Evolutionary conservation across 2,888 invertebrate genomes (phyloP), one percentile per base, ranked within the genome.

Genomic region (Rhamphomyia laevipes): DNA sequence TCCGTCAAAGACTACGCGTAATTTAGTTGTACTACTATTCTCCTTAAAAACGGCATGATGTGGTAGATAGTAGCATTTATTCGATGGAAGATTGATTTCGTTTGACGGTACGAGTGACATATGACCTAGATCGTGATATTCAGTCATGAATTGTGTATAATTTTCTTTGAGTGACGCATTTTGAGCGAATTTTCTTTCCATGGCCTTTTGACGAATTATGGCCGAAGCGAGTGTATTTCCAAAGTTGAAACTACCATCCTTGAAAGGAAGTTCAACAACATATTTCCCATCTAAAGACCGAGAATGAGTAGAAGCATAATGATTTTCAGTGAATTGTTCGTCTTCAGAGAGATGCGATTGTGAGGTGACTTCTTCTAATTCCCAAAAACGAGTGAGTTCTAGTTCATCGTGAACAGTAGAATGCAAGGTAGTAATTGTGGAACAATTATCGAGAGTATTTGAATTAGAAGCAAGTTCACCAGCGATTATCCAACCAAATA

Each of bases 31-130:
- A 27, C 50, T 47, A 45, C 53, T 55, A 12, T 50, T 50, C 4
- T 54, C 46, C 38, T 53, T 55, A 1, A 54, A 43, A 2, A 55
- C 53, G 2, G 54, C 53, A 45, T 58, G 55, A 31, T 58, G 53
- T 10, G 55, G 46, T 12, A 55, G 42, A 23, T 56, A 58, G 23
- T 27, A 27, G 23, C 23, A 27, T 11, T 52, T 47, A 11, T 33
- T 30, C 15, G 33, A 37, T 6, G 31, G 45, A 10, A 46, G 43
- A 12, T 48, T 31, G 12, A 48, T 18, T 38, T 56, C 46, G 16
- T 43, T 7, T 4, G 40, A 11, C 2, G 43, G 18, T 15, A 55
- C 27, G n/a, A 37, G 31, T 30, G 43, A 45, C 54, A 56, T 54
- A n/a, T 55, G 54, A 10, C 51, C 52, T 18, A 53, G 42, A 2